Conservation (phyloP, 2,797 vertebrate genomes). For the Kryptolebias ocellatus region DNA sequence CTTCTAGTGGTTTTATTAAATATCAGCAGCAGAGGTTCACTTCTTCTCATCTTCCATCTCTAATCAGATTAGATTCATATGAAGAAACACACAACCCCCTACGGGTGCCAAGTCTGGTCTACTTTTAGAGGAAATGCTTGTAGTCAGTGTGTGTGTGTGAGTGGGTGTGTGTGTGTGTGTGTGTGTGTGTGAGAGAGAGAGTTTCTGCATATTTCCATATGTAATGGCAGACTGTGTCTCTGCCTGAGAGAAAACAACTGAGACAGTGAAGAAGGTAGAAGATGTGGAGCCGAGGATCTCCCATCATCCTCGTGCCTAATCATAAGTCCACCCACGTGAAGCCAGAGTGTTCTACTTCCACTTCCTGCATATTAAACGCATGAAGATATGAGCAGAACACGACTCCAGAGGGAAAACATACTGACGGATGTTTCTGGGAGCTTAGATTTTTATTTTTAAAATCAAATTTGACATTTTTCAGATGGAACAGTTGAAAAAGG, state of each 20-base stretch:
- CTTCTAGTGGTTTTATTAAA: background rate
- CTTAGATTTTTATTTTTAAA: background rate
- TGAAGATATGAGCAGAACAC: background rate
- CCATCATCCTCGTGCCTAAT: background rate
- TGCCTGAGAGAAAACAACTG: background rate
- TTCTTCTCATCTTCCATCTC: background rate
- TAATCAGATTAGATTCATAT: constrained; percentile 4
- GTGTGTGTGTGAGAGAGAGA: too few species aligned
- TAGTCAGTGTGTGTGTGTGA: background rate
- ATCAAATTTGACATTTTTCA: background rate
- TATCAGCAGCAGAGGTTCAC: background rate
- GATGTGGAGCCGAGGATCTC: background rate
- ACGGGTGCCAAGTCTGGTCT: background rate
- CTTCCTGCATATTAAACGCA: constrained; percentile 1
- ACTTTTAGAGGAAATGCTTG: background rate
- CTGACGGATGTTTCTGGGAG: background rate
- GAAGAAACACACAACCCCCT: background rate
- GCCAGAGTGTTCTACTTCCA: background rate
- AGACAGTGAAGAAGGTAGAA: background rate
- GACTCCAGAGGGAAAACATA: constrained; percentile 3
- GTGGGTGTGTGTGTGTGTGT: too few species aligned
- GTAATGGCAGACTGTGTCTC: background rate
- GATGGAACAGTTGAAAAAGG: background rate
- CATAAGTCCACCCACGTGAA: background rate
- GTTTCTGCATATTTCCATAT: background rate